Conservation (phyloP, 2,888 invertebrate species). For the Arge pagana region DNA sequence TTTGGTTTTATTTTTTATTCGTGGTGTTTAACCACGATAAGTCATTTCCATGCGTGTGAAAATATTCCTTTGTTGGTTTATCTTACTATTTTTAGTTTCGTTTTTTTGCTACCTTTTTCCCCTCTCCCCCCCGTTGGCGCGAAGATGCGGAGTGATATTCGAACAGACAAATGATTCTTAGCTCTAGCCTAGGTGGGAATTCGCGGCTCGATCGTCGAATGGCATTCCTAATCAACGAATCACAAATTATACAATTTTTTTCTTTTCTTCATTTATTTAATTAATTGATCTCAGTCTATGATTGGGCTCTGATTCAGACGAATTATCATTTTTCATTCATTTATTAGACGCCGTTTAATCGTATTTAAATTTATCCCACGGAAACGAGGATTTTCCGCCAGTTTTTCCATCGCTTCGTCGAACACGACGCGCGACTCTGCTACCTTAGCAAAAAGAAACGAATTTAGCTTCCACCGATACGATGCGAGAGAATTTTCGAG, state of each 20-base stretch:
- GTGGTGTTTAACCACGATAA: background rate
- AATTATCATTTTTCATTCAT: constrained; percentile 10
- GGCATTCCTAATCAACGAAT: constrained; percentile 15
- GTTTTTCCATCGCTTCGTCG: too few species aligned
- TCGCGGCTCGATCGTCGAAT: constrained; percentile 10
- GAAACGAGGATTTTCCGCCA: constrained; percentile 12
- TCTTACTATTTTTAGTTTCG: background rate
- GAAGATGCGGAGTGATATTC: background rate
- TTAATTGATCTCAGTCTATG: constrained; percentile 21
- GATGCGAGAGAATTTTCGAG: too few species aligned
- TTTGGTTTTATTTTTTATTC: background rate
- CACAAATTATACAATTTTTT: constrained; percentile 18
- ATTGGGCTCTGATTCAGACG: constrained; percentile 12
- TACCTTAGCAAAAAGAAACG: too few species aligned
- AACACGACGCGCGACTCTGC: too few species aligned
- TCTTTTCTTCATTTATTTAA: constrained; percentile 15
- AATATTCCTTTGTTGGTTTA: background rate
- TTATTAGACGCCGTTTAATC: constrained; percentile 6
- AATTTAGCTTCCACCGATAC: too few species aligned
- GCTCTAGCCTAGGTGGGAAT: constrained; percentile 20
- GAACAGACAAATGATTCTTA: constrained; percentile 12
- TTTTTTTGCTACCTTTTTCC: too few species aligned
- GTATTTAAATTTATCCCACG: too few species aligned
- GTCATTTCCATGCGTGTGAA: background rate
- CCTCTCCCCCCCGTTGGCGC: too few species aligned